Base-by-base conservation (phyloP, 2,113 vertebrate species). In the Campylomormyrus numenius region DNA sequence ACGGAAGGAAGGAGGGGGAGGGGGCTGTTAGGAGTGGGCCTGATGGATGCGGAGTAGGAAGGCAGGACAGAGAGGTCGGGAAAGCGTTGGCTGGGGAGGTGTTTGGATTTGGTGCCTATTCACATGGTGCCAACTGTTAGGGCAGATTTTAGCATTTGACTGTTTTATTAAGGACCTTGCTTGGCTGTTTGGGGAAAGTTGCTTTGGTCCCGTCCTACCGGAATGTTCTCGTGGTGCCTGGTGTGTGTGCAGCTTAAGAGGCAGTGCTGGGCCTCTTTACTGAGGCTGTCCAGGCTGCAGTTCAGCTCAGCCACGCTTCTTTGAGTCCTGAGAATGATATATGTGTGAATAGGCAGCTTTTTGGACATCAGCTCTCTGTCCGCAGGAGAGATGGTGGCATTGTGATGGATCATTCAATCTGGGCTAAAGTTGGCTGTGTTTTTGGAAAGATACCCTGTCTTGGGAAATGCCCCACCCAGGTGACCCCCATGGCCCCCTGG, bases 61-160 rank as follows among this genome's bases (percentile, higher is more conserved):
- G 92, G 91, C 90, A 90, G 91, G 91, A 90, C 92, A 85, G 91
- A 90, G 89, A 48, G 15, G 49, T 39, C 19, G 49, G 85, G 92
- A 85, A 86, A 90, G 66, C 48, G n/a, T 52, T 53, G 66, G 89
- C 50, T 85, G 84, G 50, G 53, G 49, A 92, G 94, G 94, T 93
- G 90, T 19, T 21, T 15, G 42, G 27, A 24, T 80, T 21, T 39
- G 31, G 11, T 89, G 10, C 19, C 70, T 5, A 19, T 21, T 49
- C 27, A 11, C n/a, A 13, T 0, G 8, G n/a, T 17, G 24, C 21
- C 45, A 66, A 27, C n/a, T 70, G n/a, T 48, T 85, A 48, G 83
- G 46, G 19, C 42, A 48, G 83, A 85, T 46, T 85, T 21, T 62
- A 62, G 21, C 56, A 9, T 9, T 85, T 48, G 46, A 85, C 62